Conservation (phyloP, 2,888 invertebrate genomes). For the Trachelus iudaicus region DNA sequence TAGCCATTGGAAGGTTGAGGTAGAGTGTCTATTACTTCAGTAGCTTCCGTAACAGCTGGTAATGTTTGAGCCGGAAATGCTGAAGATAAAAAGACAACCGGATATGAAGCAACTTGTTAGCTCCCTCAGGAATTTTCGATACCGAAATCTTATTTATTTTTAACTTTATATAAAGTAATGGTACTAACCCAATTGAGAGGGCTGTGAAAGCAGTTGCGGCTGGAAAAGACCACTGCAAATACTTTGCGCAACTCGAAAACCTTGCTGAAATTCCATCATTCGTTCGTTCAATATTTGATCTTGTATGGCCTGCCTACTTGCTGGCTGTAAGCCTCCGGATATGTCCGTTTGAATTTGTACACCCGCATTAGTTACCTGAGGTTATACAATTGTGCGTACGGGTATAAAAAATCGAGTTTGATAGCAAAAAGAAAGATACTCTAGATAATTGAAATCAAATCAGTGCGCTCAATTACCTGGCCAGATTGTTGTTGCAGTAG, state of each 20-base stretch:
- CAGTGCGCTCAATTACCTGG: slow-evolving; percentile 26
- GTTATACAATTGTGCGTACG: not conserved
- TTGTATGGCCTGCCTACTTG: slow-evolving; percentile 46
- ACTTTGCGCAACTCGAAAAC: slow-evolving; percentile 31
- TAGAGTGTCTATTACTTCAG: slow-evolving; percentile 40
- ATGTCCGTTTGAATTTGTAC: slow-evolving; percentile 55
- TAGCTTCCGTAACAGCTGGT: slow-evolving; percentile 42
- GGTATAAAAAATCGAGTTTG: not conserved
- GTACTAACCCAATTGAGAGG: slow-evolving; percentile 53
- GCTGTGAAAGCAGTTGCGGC: slow-evolving; percentile 51
- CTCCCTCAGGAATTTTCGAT: not conserved
- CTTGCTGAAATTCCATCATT: slow-evolving; percentile 44
- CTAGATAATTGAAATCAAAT: not conserved
- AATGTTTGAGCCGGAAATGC: slow-evolving; percentile 54
- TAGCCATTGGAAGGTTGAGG: slow-evolving; percentile 44
- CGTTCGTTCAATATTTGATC: slow-evolving; percentile 44
- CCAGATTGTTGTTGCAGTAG: slow-evolving; percentile 32
- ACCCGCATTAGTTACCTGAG: slow-evolving; percentile 48
- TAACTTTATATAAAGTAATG: not conserved
- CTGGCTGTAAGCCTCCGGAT: slow-evolving; percentile 48
- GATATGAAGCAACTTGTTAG: not conserved
- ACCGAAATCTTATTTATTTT: not conserved
- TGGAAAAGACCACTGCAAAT: slow-evolving; percentile 43
- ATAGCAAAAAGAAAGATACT: slow-evolving; percentile 4
- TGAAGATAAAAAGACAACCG: slow-evolving; percentile 24